These are phyloP conservation scores for Aspidiotus rigidus DNA, from an alignment of 2,888 invertebrate genomes.

Conservation along the genomic window DNA sequence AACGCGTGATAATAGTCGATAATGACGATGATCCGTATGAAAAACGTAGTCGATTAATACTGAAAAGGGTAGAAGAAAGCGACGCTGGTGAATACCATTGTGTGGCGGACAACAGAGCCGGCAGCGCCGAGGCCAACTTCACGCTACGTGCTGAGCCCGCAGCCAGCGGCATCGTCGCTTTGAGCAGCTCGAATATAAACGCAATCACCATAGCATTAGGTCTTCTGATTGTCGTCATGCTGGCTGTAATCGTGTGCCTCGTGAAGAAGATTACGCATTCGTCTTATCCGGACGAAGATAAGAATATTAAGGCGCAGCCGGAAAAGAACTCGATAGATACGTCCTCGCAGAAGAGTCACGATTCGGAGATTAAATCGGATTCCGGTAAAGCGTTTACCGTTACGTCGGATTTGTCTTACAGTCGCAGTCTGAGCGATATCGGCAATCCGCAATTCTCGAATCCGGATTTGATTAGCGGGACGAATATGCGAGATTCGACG, in stretches of 20 bases:
- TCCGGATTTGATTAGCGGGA: conserved; percentile 77
- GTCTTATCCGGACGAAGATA: conserved; percentile 40
- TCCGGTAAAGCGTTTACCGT: conserved; percentile 33
- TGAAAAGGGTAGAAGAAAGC: conserved; percentile 72
- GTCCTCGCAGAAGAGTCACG: conserved; percentile 33
- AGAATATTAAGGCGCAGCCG: conserved; percentile 17
- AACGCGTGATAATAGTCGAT: conserved; percentile 65
- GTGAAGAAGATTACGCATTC: conserved; percentile 62
- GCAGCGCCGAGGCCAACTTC: conserved; percentile 81
- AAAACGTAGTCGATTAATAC: conserved; percentile 64
- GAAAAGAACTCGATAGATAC: conserved; percentile 30
- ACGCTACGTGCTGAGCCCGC: conserved; percentile 71
- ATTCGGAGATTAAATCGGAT: conserved; percentile 29
- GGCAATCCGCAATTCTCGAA: conserved; percentile 55
- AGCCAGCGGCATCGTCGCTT: conserved; percentile 69
- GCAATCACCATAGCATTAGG: conserved; percentile 73
- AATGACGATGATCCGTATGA: conserved; percentile 59
- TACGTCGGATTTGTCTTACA: conserved; percentile 32
- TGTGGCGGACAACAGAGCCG: conserved; percentile 81
- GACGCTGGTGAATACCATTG: conserved; percentile 80
- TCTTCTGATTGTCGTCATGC: conserved; percentile 63
- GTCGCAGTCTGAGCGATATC: conserved; percentile 32
- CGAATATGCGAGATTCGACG: conserved; percentile 45
- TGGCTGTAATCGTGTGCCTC: conserved; percentile 62
- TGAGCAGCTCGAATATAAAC: conserved; percentile 74